Percentiles rank a stretch among this genome's conserved stretches.
phyloP scores from a whole-genome alignment of 2,797 vertebrate species.

The Syndactyla subalaris region DNA sequence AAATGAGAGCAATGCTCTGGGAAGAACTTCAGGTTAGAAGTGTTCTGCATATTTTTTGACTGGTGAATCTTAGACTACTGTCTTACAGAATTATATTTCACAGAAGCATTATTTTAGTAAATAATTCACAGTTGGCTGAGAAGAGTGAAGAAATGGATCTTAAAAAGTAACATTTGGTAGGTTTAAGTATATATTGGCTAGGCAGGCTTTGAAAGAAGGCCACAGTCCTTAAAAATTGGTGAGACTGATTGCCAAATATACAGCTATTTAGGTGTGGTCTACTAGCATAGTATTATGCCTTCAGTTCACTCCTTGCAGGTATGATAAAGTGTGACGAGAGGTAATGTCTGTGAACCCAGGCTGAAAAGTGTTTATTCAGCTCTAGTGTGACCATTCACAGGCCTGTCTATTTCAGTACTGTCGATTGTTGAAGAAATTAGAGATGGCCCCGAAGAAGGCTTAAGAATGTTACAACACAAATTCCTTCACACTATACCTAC shows the following conservation, averaged over 20 bases:
- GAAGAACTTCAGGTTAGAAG: conserved; percentile 84
- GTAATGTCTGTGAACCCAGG: not conserved
- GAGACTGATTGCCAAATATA: not conserved
- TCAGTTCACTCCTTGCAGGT: not conserved
- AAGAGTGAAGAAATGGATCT: not conserved
- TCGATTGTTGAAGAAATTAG: not conserved
- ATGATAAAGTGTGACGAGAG: not conserved
- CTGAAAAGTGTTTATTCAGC: not conserved
- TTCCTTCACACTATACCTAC: not conserved
- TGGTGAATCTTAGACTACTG: not conserved
- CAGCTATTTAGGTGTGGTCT: not conserved
- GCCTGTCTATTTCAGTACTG: not conserved
- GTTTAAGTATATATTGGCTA: not conserved
- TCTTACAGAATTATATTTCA: not conserved
- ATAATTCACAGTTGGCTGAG: not conserved
- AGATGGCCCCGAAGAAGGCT: not conserved
- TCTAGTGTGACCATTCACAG: not conserved
- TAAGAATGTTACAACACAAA: not conserved
- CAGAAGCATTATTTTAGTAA: not conserved
- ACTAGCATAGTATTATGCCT: not conserved
- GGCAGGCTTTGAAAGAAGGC: not conserved
- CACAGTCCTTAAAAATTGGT: not conserved
- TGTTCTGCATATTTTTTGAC: not conserved
- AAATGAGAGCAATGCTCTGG: conserved; percentile 84
- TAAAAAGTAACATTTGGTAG: not conserved